Evolutionary conservation across 2,888 invertebrate genomes (phyloP).

Genomic region (Pilophorus perplexus): DNA sequence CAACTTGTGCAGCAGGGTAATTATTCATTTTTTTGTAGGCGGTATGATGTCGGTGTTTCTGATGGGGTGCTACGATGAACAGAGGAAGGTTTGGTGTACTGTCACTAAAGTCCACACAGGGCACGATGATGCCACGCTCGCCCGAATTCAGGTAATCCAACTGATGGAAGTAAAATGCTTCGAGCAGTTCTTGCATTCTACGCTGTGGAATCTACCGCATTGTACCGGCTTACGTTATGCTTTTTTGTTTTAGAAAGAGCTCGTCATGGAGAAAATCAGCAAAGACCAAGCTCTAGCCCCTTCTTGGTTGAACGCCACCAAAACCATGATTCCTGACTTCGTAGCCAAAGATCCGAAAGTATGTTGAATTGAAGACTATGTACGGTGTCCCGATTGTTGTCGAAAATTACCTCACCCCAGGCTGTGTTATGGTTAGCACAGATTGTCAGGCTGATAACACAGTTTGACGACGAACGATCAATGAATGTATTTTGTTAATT

Average conservation of each 20-base stretch:
- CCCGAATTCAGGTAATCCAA: conserved; percentile 69
- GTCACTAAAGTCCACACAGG: conserved; percentile 88
- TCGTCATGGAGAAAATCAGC: conserved; percentile 78
- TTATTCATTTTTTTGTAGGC: conserved; percentile 47
- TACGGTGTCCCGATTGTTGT: too few relatives aligned
- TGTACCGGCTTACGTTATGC: too few relatives aligned
- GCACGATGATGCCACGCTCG: conserved; percentile 81
- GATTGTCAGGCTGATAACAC: too few relatives aligned
- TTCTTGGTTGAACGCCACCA: conserved; percentile 76
- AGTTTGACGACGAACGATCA: too few relatives aligned
- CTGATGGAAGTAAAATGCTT: too few relatives aligned
- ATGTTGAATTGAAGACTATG: too few relatives aligned
- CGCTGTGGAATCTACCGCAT: too few relatives aligned
- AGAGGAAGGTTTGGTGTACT: conserved; percentile 71
- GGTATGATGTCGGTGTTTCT: conserved; percentile 80
- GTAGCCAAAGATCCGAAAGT: conserved; percentile 77
- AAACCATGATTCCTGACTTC: conserved; percentile 84
- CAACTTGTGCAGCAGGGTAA: too few relatives aligned
- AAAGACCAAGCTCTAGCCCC: conserved; percentile 70
- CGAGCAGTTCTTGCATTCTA: too few relatives aligned
- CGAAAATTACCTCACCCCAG: too few relatives aligned
- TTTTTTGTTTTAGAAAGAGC: conserved; percentile 54
- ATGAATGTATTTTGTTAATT: too few relatives aligned
- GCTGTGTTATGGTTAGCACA: too few relatives aligned
- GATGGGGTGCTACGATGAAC: conserved; percentile 82